A percentile compares a stretch with the other conserved stretches of the same genome.
Evolutionary conservation across 1,140 invertebrate species (phyloP).

Genomic region (Diachasma alloeum): DNA sequence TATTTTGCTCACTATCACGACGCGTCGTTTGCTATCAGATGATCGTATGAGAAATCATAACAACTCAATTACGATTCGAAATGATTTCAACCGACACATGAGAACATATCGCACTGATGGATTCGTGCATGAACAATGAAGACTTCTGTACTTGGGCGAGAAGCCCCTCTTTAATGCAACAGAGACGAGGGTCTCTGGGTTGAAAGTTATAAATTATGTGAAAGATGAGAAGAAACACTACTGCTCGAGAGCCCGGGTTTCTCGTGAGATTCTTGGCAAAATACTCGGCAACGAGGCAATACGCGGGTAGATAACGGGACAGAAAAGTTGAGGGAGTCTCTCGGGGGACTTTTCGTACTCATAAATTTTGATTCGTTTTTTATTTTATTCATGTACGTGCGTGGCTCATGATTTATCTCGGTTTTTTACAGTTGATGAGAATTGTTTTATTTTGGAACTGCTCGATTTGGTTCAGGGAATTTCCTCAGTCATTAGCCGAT

Average conservation of each 20-base stretch:
- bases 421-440: not conserved
- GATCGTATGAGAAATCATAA: not conserved
- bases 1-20: no score
- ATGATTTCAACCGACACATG: not conserved
- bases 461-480: no score
- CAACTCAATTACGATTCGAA: not conserved
- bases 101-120: not conserved
- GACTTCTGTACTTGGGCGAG: not conserved
- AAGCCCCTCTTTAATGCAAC: not conserved
- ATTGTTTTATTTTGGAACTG: no score
- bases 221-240: constrained; percentile 10
- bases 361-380: constrained; percentile 10
- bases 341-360: constrained; percentile 3
- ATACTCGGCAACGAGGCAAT: not conserved
- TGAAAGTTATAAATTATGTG: constrained; percentile 12
- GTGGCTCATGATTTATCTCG: not conserved
- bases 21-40: not conserved
- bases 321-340: constrained; percentile 9
- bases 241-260: not conserved
- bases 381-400: not conserved
- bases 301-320: constrained; percentile 4
- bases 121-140: constrained; percentile 8
- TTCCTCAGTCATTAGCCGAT: no score
- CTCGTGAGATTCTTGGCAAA: constrained; percentile 7
- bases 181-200: not conserved